Evolutionary conservation across 2,113 vertebrate genomes (phyloP).

Genomic region (Crotalus viridis): DNA sequence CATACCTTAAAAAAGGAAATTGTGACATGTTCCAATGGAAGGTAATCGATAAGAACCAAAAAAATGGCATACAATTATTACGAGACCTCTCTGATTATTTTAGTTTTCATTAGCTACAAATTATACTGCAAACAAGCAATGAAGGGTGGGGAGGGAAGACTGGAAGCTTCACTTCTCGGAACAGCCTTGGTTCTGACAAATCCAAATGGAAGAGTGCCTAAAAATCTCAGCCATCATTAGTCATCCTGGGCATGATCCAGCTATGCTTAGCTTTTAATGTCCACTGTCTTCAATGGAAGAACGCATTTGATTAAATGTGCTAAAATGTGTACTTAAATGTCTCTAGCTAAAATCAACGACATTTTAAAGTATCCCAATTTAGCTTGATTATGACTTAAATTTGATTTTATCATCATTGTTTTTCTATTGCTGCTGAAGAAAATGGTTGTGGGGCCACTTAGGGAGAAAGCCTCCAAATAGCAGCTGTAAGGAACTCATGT

Average conservation of each 20-base stretch:
- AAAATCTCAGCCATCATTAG: background rate
- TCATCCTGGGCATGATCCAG: conserved; percentile 6
- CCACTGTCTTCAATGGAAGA: background rate
- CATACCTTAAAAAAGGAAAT: conserved; percentile 10
- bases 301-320: conserved; percentile 1
- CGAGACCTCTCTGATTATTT: background rate
- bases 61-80: background rate
- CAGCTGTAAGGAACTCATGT: background rate
- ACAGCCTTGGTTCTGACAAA: background rate
- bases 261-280: background rate
- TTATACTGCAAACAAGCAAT: background rate
- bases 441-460: background rate
- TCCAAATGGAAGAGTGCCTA: background rate
- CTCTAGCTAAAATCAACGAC: background rate
- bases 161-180: conserved; percentile 9
- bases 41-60: background rate
- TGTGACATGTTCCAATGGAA: background rate
- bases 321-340: conserved; percentile 8
- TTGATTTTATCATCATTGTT: background rate
- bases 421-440: background rate
- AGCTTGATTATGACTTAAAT: background rate
- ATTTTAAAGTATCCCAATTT: background rate
- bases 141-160: too few relatives aligned
- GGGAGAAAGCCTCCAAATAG: background rate
- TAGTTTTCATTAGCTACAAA: conserved; percentile 9